Evolutionary conservation across 2,888 invertebrate genomes (phyloP), one percentile per base, ranked within the genome.

Genomic region (Punctoribates punctum): DNA sequence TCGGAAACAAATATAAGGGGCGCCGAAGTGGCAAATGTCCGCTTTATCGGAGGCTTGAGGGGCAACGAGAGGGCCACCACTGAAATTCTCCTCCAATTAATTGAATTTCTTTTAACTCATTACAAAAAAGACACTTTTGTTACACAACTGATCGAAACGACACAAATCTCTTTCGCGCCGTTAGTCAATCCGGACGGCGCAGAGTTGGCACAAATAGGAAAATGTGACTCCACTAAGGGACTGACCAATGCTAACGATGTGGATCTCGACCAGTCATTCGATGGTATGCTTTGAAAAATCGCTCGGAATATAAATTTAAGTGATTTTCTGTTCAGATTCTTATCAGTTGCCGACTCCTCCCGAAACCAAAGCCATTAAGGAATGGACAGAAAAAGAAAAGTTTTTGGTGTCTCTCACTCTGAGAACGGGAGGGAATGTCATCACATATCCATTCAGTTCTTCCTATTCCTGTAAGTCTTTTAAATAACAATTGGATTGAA

Each of bases 41-140:
- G 82, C 67, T 78, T 84, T 60, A 79, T 83, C 8, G 83, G 81
- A 29, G 82, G 82, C 78, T 77, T 84, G 76, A 83, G 83, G 80
- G 84, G 84, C n/a, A 83, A 83, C 75, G 83, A 84, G 77, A 80
- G 81, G 27, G 82, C 82, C 4, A 82, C 83, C 6, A 81, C 82
- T 20, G 84, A 84, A 80, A 75, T 84, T 42, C 79, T 83, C 57
- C 77, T 84, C n/a, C 81, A 83, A 77, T 77, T 84, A 15, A 80
- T 81, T 11, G 74, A 79, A 57, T 79, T 82, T 77, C 78, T 84
- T 23, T 82, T 83, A 77, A 78, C 80, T 13, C 82, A 81, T 74
- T 82, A 82, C 75, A 74, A 77, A 13, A 80, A 80, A 48, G 83
- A 84, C 78, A 82, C 80, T 74, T 78, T 79, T 34, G 78, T 82